Evolutionary conservation across 1,140 invertebrate genomes (phyloP).

Genomic region (Scaptomyza hsui): DNA sequence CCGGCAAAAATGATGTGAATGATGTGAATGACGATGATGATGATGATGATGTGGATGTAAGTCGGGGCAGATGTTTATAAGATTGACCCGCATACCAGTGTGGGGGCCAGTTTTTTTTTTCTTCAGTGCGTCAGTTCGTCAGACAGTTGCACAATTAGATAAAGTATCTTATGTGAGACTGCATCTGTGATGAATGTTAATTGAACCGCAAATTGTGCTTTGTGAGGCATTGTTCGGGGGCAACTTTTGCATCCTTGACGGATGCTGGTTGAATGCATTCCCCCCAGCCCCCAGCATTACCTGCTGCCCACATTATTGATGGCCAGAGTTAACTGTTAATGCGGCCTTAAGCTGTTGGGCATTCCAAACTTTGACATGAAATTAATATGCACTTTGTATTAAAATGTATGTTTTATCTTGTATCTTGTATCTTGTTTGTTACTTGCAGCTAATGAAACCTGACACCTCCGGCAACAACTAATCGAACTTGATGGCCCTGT

Average conservation of each 20-base stretch:
- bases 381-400: slow-evolving; percentile 43
- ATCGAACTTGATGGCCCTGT: slow-evolving; percentile 32
- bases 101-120: slow-evolving; percentile 47
- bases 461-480: slow-evolving; percentile 50
- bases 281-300: neutral
- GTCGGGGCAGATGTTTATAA: slow-evolving; percentile 57
- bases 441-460: slow-evolving; percentile 74
- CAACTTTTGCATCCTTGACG: slow-evolving; percentile 53
- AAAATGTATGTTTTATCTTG: slow-evolving; percentile 34
- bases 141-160: slow-evolving; percentile 69
- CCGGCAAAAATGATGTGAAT: slow-evolving; percentile 46
- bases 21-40: slow-evolving; percentile 29
- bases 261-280: slow-evolving; percentile 46
- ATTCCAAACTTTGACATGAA: slow-evolving; percentile 33
- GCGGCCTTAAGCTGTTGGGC: slow-evolving; percentile 36
- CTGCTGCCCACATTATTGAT: slow-evolving; percentile 38
- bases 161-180: slow-evolving; percentile 62
- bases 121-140: slow-evolving; percentile 27
- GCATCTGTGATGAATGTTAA: slow-evolving; percentile 77
- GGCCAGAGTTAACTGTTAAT: slow-evolving; percentile 20
- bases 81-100: slow-evolving; percentile 74
- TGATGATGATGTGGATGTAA: slow-evolving; percentile 20
- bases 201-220: slow-evolving; percentile 61
- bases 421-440: slow-evolving; percentile 55
- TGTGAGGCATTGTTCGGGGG: slow-evolving; percentile 52